These are phyloP conservation scores for Nomada lathburiana DNA, from an alignment of 2,888 invertebrate genomes.

Conservation along the genomic window DNA sequence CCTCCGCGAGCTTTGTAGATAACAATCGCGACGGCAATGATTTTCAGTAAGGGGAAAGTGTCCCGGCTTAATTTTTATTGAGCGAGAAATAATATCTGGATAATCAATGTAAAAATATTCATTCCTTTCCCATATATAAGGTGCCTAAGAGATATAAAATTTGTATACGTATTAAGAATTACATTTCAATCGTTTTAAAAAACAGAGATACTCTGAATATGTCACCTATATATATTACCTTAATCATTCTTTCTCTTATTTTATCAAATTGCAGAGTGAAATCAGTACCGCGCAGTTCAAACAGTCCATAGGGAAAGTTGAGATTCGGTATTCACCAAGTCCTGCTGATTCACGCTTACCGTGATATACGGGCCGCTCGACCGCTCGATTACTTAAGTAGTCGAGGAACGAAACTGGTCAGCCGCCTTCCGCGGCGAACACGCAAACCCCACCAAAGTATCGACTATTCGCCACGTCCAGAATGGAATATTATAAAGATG, in stretches of 20 bases:
- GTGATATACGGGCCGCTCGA: constrained; percentile 55
- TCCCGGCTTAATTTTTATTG: no score
- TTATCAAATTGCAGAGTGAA: neutral
- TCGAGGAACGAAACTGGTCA: constrained; percentile 68
- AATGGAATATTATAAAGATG: constrained; percentile 56
- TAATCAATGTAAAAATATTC: neutral
- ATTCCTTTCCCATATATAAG: neutral
- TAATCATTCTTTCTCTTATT: no score
- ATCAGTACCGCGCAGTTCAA: neutral
- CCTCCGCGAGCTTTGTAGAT: neutral
- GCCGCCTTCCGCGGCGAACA: constrained; percentile 54
- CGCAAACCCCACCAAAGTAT: constrained; percentile 59
- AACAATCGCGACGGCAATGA: neutral
- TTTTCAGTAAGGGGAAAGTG: neutral
- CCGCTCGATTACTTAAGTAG: constrained; percentile 69
- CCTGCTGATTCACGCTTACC: constrained; percentile 63
- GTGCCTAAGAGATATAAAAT: neutral
- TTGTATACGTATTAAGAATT: neutral
- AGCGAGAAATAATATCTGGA: neutral
- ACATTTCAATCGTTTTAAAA: no score
- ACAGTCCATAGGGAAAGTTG: constrained; percentile 8
- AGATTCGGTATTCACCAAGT: constrained; percentile 44
- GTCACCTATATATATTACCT: no score
- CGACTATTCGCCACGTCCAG: constrained; percentile 46
- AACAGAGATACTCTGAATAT: no score